A percentile compares a stretch with the other conserved stretches of the same genome.
These are phyloP conservation scores for Drosophila pallidifrons DNA, from an alignment of 1,140 invertebrate species.

Conservation along the genomic window DNA sequence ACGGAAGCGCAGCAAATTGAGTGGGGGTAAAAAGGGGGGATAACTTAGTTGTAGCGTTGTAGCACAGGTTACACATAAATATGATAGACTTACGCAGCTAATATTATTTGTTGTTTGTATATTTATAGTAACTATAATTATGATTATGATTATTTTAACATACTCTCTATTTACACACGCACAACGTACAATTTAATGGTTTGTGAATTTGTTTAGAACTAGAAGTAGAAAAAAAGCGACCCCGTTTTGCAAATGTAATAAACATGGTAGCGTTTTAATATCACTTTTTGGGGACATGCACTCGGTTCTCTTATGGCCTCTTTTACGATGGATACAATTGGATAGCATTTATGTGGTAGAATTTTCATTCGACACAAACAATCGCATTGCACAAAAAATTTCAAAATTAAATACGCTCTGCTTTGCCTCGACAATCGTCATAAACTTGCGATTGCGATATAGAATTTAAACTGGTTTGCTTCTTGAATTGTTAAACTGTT, in stretches of 20 bases:
- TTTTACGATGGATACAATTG: constrained; percentile 48
- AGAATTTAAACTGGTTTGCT: constrained; percentile 38
- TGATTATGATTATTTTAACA: constrained; percentile 41
- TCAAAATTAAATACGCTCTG: constrained; percentile 21
- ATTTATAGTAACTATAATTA: constrained; percentile 11
- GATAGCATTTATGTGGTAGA: constrained; percentile 21
- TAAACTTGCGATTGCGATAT: constrained; percentile 26
- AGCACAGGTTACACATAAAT: constrained; percentile 61
- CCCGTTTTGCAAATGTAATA: constrained; percentile 41
- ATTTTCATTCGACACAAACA: constrained; percentile 13
- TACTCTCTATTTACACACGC: constrained; percentile 33
- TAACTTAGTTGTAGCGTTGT: constrained; percentile 59
- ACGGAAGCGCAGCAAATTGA: constrained; percentile 69
- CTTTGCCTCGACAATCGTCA: neutral
- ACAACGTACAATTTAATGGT: constrained; percentile 21
- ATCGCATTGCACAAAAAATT: constrained; percentile 49
- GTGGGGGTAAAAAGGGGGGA: constrained; percentile 9
- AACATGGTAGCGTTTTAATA: constrained; percentile 53
- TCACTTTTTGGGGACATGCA: constrained; percentile 61
- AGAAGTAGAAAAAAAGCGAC: constrained; percentile 42
- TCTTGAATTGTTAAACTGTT: constrained; percentile 17
- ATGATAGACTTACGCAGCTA: constrained; percentile 35
- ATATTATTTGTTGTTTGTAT: constrained; percentile 1
- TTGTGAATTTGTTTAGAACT: constrained; percentile 34
- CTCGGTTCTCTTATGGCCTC: constrained; percentile 50